Evolutionary conservation across 92 coral and sea anemone species (phyloP).

Genomic region (Palythoa grandiflora): DNA sequence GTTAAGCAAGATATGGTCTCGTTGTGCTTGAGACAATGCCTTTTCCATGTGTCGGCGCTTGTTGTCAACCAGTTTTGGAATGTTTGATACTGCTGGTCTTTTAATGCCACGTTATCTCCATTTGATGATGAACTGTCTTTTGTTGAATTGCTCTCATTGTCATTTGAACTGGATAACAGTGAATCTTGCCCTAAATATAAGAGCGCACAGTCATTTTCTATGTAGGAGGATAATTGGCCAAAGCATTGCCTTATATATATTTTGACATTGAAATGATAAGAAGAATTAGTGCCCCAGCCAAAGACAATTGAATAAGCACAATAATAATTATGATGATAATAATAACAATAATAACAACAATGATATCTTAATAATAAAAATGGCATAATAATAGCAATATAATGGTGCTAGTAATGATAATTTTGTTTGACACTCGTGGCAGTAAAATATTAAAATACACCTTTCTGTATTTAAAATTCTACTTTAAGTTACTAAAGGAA

Average conservation of each 20-base stretch:
- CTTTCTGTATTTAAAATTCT: neutral
- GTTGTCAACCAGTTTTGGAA: conserved; percentile 63
- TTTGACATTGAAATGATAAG: too few relatives aligned
- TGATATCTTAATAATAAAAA: too few relatives aligned
- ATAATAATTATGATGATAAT: too few relatives aligned
- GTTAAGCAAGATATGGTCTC: conserved; percentile 56
- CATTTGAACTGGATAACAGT: too few relatives aligned
- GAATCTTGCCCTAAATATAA: too few relatives aligned
- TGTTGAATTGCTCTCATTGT: too few relatives aligned
- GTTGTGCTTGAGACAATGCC: conserved; percentile 59
- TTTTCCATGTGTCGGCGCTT: conserved; percentile 68
- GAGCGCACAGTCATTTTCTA: neutral
- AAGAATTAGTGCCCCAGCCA: too few relatives aligned
- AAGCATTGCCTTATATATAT: neutral
- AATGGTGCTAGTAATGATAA: neutral
- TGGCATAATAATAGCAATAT: neutral
- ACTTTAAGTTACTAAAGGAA: neutral
- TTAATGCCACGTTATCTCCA: too few relatives aligned
- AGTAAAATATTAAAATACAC: neutral
- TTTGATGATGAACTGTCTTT: too few relatives aligned
- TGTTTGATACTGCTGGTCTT: conserved; percentile 26
- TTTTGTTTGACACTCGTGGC: neutral
- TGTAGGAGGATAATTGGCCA: neutral
- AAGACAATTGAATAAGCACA: neutral
- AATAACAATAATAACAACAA: too few relatives aligned